phyloP scores from a whole-genome alignment of 2,797 vertebrate species.

The Karalla daura region DNA sequence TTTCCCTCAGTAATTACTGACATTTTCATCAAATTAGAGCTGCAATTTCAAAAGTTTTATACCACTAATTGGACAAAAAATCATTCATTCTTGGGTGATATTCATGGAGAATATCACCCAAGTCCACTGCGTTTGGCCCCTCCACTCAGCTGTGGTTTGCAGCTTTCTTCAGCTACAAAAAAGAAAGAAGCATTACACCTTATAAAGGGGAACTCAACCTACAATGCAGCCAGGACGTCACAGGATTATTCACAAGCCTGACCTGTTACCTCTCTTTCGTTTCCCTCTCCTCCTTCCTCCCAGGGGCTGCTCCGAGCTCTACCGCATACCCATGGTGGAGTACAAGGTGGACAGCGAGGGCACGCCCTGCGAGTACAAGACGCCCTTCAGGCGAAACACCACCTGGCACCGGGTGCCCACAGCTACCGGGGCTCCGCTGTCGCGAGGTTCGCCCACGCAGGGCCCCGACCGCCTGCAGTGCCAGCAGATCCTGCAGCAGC shows the following conservation, averaged over 20 bases:
- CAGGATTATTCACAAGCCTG: not conserved
- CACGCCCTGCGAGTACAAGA: slow-evolving; percentile 98
- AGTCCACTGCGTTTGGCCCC: too few relatives aligned
- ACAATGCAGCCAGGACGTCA: not conserved
- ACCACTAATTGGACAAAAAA: not conserved
- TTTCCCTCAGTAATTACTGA: not conserved
- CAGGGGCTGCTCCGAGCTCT: slow-evolving; percentile 98
- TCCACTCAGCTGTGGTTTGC: too few relatives aligned
- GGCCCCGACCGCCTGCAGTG: slow-evolving; percentile 90
- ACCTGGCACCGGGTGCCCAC: slow-evolving; percentile 96
- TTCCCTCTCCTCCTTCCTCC: not conserved
- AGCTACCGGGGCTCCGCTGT: slow-evolving; percentile 86
- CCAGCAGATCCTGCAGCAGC: slow-evolving; percentile 92
- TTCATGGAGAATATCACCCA: not conserved
- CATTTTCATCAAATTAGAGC: not conserved
- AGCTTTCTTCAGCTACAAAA: too few relatives aligned
- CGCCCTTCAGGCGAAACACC: slow-evolving; percentile 96
- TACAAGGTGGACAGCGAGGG: slow-evolving; percentile 98
- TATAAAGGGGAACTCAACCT: not conserved
- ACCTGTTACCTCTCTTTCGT: slow-evolving; percentile 23
- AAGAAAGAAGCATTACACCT: not conserved
- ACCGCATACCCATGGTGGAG: slow-evolving; percentile 98
- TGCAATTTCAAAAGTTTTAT: not conserved
- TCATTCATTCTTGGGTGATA: too few relatives aligned
- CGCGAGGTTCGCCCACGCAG: slow-evolving; percentile 92